These are phyloP conservation scores for Chaitophorus viminalis DNA, from an alignment of 2,888 invertebrate species.

Conservation along the genomic window DNA sequence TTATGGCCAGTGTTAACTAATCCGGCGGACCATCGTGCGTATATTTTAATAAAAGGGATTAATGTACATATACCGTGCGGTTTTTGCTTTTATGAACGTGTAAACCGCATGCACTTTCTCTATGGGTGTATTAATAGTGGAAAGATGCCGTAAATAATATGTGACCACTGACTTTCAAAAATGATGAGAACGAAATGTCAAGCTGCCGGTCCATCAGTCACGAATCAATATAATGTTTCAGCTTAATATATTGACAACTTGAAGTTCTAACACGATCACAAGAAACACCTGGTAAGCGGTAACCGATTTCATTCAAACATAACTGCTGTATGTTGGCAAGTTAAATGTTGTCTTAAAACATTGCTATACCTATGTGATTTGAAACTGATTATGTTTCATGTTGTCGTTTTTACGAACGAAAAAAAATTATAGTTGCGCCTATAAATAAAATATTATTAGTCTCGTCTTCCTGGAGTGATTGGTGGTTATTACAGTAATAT, in stretches of 20 bases:
- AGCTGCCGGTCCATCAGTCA: not conserved
- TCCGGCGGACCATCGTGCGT: not conserved
- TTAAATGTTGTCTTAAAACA: not conserved
- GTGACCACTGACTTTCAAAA: conserved; percentile 1
- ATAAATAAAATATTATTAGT: not conserved
- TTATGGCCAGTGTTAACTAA: not conserved
- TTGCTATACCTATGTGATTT: too few species aligned
- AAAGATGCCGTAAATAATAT: too few species aligned
- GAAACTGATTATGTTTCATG: too few species aligned
- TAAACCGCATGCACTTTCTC: not conserved
- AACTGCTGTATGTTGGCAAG: not conserved
- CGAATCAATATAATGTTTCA: not conserved
- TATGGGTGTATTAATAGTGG: not conserved
- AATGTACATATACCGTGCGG: not conserved
- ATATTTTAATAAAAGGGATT: not conserved
- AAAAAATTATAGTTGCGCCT: not conserved
- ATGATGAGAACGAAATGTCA: not conserved
- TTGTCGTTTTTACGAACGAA: not conserved
- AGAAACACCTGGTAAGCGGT: not conserved
- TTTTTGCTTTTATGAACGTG: not conserved
- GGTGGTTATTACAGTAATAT: too few species aligned
- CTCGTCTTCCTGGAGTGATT: too few species aligned
- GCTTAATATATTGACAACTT: too few species aligned
- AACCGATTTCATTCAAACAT: not conserved
- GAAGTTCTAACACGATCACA: not conserved